phyloP scores from a whole-genome alignment of 2,113 vertebrate species.

The Daboia siamensis region DNA sequence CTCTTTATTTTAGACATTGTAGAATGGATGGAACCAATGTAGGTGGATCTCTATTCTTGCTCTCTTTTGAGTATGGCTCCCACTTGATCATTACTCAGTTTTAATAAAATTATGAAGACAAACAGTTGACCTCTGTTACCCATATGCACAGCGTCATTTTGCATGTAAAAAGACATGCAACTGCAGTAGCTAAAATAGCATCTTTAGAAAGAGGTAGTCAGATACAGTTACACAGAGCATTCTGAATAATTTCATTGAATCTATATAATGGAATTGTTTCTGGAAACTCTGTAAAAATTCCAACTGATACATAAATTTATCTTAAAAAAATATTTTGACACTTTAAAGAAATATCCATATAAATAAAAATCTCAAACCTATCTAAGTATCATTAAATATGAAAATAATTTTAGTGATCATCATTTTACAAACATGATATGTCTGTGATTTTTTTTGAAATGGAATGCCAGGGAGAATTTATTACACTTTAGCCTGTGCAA shows the following conservation, averaged over 20 bases:
- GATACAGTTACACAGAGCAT: background rate
- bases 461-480: background rate
- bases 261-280: background rate
- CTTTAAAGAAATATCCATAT: background rate
- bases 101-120: background rate
- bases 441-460: constrained; percentile 12
- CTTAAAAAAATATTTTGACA: background rate
- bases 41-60: no score
- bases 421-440: background rate
- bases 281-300: background rate
- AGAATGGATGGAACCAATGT: no score
- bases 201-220: no score
- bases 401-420: background rate
- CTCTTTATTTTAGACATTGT: background rate
- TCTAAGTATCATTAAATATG: background rate
- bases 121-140: background rate
- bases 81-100: background rate
- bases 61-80: background rate
- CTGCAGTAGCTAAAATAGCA: background rate
- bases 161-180: background rate
- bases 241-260: background rate
- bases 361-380: constrained; percentile 10
- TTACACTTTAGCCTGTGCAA: background rate
- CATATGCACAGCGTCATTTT: background rate
- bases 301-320: background rate